Conservation (phyloP, 2,113 vertebrate species). For the Melanerpes aurifrons region DNA sequence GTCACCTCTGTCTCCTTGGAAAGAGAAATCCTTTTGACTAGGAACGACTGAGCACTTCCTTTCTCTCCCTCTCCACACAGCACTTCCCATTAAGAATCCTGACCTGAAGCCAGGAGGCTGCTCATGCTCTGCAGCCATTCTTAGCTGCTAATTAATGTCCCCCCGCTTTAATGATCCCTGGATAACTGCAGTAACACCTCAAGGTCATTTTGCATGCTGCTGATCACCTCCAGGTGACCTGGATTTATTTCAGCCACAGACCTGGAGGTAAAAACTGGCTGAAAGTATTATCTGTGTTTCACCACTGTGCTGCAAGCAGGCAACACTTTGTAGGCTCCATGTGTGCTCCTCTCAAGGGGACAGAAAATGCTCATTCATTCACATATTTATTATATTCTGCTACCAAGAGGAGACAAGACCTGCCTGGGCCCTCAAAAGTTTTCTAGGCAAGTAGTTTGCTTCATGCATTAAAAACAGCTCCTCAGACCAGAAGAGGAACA, state of each 20-base stretch:
- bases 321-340: fast-evolving
- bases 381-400: neutral
- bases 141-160: neutral
- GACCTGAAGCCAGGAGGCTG: neutral
- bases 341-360: neutral
- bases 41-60: neutral
- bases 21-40: neutral
- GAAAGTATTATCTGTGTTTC: neutral
- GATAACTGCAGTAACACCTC: neutral
- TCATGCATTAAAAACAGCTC: neutral
- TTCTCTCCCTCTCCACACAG: neutral
- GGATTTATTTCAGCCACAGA: neutral
- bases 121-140: neutral
- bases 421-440: neutral
- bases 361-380: neutral
- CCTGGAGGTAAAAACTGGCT: neutral
- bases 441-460: neutral
- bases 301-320: fast-evolving
- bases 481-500: neutral
- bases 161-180: neutral
- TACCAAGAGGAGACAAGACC: neutral
- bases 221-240: neutral
- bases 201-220: no score
- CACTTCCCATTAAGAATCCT: neutral
- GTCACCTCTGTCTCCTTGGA: neutral